Base-by-base conservation (phyloP, 2,888 invertebrate species). In the Agriopis aurantiaria region DNA sequence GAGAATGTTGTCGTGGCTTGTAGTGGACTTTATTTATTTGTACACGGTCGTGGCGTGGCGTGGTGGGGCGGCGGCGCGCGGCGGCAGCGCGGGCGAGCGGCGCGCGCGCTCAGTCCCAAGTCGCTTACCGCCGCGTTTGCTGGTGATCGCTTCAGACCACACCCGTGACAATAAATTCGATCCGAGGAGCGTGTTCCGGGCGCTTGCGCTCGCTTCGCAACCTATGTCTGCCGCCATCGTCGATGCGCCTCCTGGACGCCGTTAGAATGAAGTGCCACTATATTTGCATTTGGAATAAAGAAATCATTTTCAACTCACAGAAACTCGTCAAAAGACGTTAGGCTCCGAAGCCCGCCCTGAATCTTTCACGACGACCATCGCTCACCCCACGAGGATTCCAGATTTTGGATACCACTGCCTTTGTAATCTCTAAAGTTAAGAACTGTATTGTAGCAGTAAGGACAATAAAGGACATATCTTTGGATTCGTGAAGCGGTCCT, bases 251-350 rank as follows among this genome's bases (percentile, higher is more conserved):
- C 82, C 85, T 89, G 92, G 93, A 92, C 91, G 82, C 91, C 90
- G 91, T 92, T 94, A 95, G 94, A 93, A 95, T 95, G 95, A 94
- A 94, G 94, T 97, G 96, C 96, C 96, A 96, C 95, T 97, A 97
- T 96, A 96, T 96, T 93, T 97, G 97, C 96, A 97, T 97, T 95
- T 98, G 98, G 98, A 98, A 97, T 95, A 96, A 97, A 95, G 97
- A 98, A 95, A 98, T 98, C 93, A 97, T 98, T 94, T 96, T 98
- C 95, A 98, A 98, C 95, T 98, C 98, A 91, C 97, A 98, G 92
- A 98, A 98, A 95, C 95, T 98, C 88, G 98, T 98, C 85, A 98
- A 98, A 95, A 97, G 98, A 97, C 98, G 98, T 96, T 97, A 97
- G 97, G 91, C 81, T 77, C 76, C 72, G 73, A 14, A 80, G 76